Base-by-base conservation (phyloP, 2,797 vertebrate genomes). In the Clangula hyemalis region DNA sequence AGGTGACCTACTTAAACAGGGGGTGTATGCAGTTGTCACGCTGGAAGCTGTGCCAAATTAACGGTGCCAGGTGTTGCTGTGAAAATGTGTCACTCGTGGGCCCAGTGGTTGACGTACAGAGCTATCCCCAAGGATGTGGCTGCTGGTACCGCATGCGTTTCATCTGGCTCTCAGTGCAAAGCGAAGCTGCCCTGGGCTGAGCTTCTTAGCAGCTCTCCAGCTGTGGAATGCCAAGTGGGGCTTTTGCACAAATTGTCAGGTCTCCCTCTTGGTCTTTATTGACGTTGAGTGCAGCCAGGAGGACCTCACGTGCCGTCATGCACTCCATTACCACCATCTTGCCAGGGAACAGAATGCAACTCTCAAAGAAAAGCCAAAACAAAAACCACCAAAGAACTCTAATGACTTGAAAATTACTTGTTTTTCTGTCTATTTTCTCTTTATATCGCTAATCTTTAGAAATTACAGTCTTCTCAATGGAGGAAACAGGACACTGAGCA, bases 1-100 rank as follows among this genome's bases (percentile, higher is more conserved):
- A 95, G 82, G 91, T 91, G 94, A 94, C 94, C 95, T 69, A 81
- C 45, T 95, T 82, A 83, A 93, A 57, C 7, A 3, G 62, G 71
- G 89, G 70, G 19, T 0, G 3, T 61, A 5, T 5, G 19, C n/a
- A 38, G 18, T 74, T 91, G 79, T 94, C 47, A 22, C 20, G 3
- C 39, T 83, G 34, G 75, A 74, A 79, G 60, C 38, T 39, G 54
- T 79, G 72, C 74, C 58, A 60, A 82, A 80, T 73, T 78, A 79
- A 85, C 77, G 81, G 38, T 45, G 39, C 36, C 79, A 75, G 71
- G 74, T 85, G 53, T 88, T 96, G 71, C 84, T 87, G 45, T 81
- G 73, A 30, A 89, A 89, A 90, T 92, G 60, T 57, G 74, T 77
- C 58, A 43, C 36, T 75, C 17, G 2, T 28, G 64, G 88, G 45